A percentile compares a stretch with the other conserved stretches of the same genome.
phyloP scores from a whole-genome alignment of 2,888 invertebrate species.

The Melanotus villosus region DNA sequence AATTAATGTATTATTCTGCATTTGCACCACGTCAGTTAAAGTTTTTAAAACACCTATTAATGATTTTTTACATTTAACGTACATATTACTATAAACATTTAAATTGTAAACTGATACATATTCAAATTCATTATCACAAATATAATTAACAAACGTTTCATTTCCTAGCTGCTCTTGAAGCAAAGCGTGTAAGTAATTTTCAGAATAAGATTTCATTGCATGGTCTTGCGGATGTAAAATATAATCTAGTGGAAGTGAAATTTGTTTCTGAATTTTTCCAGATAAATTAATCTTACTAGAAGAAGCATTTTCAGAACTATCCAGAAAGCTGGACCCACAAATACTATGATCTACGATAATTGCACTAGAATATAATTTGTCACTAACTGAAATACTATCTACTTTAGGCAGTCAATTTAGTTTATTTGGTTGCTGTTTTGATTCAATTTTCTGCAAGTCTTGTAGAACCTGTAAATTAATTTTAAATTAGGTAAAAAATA shows the following conservation, averaged over 20 bases:
- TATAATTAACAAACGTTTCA: not conserved
- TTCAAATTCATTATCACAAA: not conserved
- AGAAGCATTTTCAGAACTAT: not conserved
- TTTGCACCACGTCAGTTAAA: slow-evolving; percentile 30
- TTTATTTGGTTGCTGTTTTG: slow-evolving; percentile 59
- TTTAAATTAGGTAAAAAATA: too few species aligned
- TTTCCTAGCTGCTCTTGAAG: not conserved
- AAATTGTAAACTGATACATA: not conserved
- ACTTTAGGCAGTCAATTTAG: slow-evolving; percentile 66
- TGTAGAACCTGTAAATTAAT: slow-evolving; percentile 71
- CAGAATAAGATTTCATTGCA: slow-evolving; percentile 7
- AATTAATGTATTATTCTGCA: slow-evolving; percentile 4
- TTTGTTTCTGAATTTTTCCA: not conserved
- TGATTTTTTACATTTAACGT: slow-evolving; percentile 57
- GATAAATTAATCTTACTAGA: not conserved
- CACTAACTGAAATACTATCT: slow-evolving; percentile 9
- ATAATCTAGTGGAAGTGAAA: not conserved
- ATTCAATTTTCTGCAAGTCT: slow-evolving; percentile 71
- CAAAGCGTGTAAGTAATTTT: not conserved
- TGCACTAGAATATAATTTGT: slow-evolving; percentile 52
- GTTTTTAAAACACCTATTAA: slow-evolving; percentile 48
- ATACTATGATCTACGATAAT: slow-evolving; percentile 53
- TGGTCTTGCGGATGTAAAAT: too few species aligned
- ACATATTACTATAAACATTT: slow-evolving; percentile 58
- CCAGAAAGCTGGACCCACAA: not conserved